Percentiles rank a stretch among this genome's conserved stretches.
phyloP scores from a whole-genome alignment of 2,797 vertebrate species.

The Phataginus tricuspis region DNA sequence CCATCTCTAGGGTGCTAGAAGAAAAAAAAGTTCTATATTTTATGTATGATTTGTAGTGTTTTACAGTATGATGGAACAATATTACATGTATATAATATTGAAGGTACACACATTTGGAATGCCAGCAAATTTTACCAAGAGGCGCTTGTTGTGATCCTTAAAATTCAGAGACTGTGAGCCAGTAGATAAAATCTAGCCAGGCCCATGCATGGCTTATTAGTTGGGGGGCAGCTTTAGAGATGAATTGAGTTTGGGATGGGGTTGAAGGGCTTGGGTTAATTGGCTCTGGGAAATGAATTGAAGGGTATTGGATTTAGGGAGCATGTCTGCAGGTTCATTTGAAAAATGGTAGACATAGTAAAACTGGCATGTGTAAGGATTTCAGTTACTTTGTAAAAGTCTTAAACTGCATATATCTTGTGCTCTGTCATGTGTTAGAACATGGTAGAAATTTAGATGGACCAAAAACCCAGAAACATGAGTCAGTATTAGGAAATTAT shows the following conservation, averaged over 20 bases:
- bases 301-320: not conserved
- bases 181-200: not conserved
- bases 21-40: not conserved
- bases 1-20: not conserved
- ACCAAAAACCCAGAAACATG: not conserved
- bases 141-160: not conserved
- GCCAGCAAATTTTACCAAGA: not conserved
- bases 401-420: not conserved
- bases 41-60: not conserved
- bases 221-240: not conserved
- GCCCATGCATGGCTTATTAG: not conserved
- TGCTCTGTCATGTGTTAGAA: not conserved
- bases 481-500: not conserved
- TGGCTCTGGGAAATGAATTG: not conserved
- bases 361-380: not conserved
- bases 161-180: not conserved
- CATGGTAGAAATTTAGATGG: not conserved
- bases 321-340: not conserved
- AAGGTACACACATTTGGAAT: not conserved
- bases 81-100: not conserved
- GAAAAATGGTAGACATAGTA: conserved; percentile 2
- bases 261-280: not conserved
- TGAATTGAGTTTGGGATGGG: not conserved
- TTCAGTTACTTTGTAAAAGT: conserved; percentile 1
- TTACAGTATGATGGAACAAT: not conserved